These are phyloP conservation scores for Lepus americanus DNA, from an alignment of 2,113 vertebrate species.

Conservation along the genomic window DNA sequence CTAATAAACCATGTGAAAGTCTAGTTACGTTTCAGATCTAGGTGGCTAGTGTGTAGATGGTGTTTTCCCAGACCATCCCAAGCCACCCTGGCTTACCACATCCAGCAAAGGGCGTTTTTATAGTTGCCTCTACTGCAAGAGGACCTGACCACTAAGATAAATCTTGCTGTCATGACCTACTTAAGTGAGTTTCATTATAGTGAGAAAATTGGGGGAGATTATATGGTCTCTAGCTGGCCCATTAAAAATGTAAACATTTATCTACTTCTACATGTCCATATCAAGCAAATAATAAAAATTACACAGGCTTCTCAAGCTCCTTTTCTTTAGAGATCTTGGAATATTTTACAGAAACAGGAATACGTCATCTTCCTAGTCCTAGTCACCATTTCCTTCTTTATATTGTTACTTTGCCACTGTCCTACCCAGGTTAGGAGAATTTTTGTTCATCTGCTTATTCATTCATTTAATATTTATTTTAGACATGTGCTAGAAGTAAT, in stretches of 20 bases:
- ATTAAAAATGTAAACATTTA: constrained; percentile 72
- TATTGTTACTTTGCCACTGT: constrained; percentile 28
- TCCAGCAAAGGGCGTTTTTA: constrained; percentile 70
- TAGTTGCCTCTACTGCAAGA: constrained; percentile 52
- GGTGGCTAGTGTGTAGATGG: background rate
- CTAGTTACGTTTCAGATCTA: background rate
- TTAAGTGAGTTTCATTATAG: constrained; percentile 71
- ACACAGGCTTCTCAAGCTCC: background rate
- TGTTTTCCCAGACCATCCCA: constrained; percentile 45
- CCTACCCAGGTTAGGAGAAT: background rate
- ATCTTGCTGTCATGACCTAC: constrained; percentile 75
- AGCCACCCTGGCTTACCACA: constrained; percentile 29
- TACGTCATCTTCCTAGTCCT: background rate
- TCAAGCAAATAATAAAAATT: constrained; percentile 64
- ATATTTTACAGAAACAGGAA: constrained; percentile 36
- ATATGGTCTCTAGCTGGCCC: constrained; percentile 50
- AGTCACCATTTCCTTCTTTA: background rate
- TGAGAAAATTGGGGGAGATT: constrained; percentile 61
- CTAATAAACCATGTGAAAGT: constrained; percentile 20
- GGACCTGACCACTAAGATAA: constrained; percentile 62
- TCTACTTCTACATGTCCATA: constrained; percentile 48
- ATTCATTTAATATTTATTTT: constrained; percentile 42
- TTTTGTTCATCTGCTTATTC: background rate
- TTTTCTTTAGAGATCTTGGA: constrained; percentile 50
- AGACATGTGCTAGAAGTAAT: constrained; percentile 1